Conservation (phyloP, 2,113 vertebrate genomes). For the Cichladusa arquata region DNA sequence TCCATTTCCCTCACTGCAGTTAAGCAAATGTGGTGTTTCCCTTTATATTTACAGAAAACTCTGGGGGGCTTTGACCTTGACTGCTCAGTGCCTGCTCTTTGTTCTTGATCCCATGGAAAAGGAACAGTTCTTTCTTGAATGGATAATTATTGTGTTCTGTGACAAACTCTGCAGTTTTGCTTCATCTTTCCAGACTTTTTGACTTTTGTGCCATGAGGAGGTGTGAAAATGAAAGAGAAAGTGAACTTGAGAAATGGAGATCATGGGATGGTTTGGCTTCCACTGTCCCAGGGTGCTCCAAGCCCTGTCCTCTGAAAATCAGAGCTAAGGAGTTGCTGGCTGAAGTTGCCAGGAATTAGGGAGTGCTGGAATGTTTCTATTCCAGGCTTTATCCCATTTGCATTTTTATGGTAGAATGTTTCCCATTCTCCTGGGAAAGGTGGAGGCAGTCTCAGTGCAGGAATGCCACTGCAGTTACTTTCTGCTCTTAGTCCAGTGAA, state of each 20-base stretch:
- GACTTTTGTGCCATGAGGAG: background rate
- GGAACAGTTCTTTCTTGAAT: background rate
- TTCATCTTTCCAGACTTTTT: background rate
- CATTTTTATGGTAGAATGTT: background rate
- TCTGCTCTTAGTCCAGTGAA: background rate
- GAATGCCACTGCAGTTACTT: background rate
- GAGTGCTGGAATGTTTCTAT: background rate
- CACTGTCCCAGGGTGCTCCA: rapidly evolving
- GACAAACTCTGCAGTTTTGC: background rate
- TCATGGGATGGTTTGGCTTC: background rate
- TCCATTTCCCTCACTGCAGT: conserved; percentile 40
- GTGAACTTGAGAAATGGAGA: background rate
- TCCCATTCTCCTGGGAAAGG: background rate
- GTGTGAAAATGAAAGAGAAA: background rate
- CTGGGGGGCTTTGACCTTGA: conserved; percentile 45
- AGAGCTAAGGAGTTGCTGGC: background rate
- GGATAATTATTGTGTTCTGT: background rate
- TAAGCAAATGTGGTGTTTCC: conserved; percentile 51
- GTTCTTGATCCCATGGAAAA: background rate
- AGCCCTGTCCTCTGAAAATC: background rate
- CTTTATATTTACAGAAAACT: conserved; percentile 20
- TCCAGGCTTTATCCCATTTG: background rate
- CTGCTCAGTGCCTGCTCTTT: background rate
- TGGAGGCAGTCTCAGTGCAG: background rate
- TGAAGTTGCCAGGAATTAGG: background rate